Evolutionary conservation across 2,113 vertebrate species (phyloP), one percentile per base, ranked within the genome.

Genomic region (Mixornis gularis): DNA sequence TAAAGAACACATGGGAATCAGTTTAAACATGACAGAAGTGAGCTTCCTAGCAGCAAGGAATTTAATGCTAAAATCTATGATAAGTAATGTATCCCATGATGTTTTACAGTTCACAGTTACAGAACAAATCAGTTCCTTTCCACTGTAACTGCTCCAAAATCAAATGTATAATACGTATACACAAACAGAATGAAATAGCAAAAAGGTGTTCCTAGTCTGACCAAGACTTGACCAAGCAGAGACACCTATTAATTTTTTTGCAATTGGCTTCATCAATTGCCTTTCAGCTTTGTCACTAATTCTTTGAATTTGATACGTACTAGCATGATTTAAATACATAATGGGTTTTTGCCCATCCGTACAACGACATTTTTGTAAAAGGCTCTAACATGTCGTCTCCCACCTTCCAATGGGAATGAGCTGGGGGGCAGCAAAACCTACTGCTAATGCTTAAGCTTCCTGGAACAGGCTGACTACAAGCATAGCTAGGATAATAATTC

Each of bases 401-500:
- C 14, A 44, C 26, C 46, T 85, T 89, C 43, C 43, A 58, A 2
- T 3, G 53, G 20, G 10, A 53, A 76, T 49, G 44, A 79, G 20
- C 1, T 3, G 16, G 40, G 76, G 83, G 17, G 69, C 56, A 96
- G 63, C 15, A 95, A 92, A 92, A 88, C 63, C 53, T 79, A 62
- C 79, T 59, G 72, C 73, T 95, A 91, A 93, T 81, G 90, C 80
- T 95, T 93, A 94, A 96, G 89, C 64, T 95, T 97, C 95, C 92
- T 73, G 76, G 92, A 95, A 94, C 83, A 95, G 87, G 66, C 70
- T 93, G 79, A 89, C 94, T 92, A 73, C 21, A 49, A 95, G 88
- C 84, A 77, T 94, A 90, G 34, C 83, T 52, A 95, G 92, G 94
- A 95, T 94, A 97, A 92, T 96, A 97, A 97, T 95, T 94, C 92